Percentiles rank a stretch among this genome's conserved stretches.
phyloP scores from a whole-genome alignment of 2,797 vertebrate genomes.

The Microhierax caerulescens region DNA sequence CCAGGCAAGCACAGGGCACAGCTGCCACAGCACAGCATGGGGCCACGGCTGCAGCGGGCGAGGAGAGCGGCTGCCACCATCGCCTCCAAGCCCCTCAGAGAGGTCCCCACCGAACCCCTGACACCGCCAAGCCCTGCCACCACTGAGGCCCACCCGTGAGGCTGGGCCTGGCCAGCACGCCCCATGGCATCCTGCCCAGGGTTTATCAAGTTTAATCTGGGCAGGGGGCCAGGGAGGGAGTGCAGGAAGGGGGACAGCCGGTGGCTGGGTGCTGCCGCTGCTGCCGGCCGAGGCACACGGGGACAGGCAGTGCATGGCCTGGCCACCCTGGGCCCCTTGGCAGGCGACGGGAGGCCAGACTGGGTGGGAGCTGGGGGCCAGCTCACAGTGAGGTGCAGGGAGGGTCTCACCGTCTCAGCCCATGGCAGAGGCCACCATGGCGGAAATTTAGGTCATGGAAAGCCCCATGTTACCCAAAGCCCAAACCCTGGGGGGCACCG shows the following conservation, averaged over 20 bases:
- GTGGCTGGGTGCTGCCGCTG: neutral
- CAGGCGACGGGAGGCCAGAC: too few species aligned
- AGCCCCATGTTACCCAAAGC: neutral
- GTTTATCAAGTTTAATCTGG: neutral
- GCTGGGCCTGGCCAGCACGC: neutral
- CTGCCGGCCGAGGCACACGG: neutral
- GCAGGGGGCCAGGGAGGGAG: neutral
- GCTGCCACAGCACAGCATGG: too few species aligned
- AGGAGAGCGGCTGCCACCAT: rapidly evolving
- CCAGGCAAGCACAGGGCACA: too few species aligned
- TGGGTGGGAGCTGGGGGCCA: neutral
- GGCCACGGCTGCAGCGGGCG: rapidly evolving
- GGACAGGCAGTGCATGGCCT: neutral
- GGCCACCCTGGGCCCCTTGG: neutral
- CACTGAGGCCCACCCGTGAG: rapidly evolving
- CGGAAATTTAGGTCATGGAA: neutral
- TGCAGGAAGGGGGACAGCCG: neutral
- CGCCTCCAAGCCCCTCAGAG: rapidly evolving
- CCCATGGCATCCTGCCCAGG: neutral
- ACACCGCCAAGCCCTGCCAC: neutral
- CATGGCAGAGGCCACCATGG: neutral
- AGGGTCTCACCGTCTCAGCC: too few species aligned
- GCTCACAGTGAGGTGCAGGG: rapidly evolving
- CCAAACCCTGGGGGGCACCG: neutral
- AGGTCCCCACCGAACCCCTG: neutral